Base-by-base conservation (phyloP, 1,140 invertebrate species). In the Coenobita brevimanus region DNA sequence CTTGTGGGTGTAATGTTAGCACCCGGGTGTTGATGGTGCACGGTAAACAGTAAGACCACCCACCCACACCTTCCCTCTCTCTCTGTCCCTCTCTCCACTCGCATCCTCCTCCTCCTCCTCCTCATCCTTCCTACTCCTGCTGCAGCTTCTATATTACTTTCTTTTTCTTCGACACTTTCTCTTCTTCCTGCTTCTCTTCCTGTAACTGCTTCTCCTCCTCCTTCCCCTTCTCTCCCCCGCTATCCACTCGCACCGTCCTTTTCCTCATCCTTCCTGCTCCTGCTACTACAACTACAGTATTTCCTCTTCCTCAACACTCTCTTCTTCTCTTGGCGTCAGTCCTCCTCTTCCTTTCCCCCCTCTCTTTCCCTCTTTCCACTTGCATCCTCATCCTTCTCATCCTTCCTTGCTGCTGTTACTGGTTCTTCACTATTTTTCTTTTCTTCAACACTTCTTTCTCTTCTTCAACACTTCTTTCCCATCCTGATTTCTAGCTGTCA, bases 1-100 rank as follows among this genome's bases (percentile, higher is more conserved):
- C 75, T 69, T 79, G 84, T 87, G 84, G 60, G 75, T 79, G 84
- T 87, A 87, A 79, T 87, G 84, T 87, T 87, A 87, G 84, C 84
- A 69, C 33, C 27, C 60, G 17, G 62, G 75, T 87, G 84, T 87
- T 87, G 84, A 87, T 69, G 76, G 60, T 36, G 15, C 0, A 79
- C 36, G 64, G 84, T 87, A 87, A 87, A 87, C 84, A 87, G 33
- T 17, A 10, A 0, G 75, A 27, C 84, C 84, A 79, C 75, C 84
- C 82, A 60, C 54, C 36, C 71, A 38, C 57, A 75, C n/a, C 33
- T 24, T 75, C 50, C 71, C 10, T 57, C 82, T 3, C 33, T 24
- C 27, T 36, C 30, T 6, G 24, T 36, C 57, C 24, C 81, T 67
- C 36, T 41, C 81, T 71, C 38, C 46, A 21, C 64, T n/a, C n/a